These are phyloP conservation scores for Crotophaga sulcirostris DNA, from an alignment of 2,113 vertebrate species.

Conservation along the genomic window DNA sequence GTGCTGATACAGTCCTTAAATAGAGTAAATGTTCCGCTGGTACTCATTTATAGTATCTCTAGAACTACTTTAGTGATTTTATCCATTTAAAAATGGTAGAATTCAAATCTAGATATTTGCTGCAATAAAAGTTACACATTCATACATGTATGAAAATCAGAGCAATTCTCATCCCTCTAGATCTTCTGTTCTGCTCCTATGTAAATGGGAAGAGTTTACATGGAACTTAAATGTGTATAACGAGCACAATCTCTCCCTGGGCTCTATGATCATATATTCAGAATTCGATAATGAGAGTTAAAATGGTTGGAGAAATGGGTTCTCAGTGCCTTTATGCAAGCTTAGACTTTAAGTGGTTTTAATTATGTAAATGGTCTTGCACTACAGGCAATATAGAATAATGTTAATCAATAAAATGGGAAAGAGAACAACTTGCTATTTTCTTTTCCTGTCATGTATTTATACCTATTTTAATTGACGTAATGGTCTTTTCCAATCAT, in stretches of 20 bases:
- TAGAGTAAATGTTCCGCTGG: neutral
- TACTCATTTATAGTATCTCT: neutral
- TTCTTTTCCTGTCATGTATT: neutral
- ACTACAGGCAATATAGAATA: neutral
- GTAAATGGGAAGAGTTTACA: neutral
- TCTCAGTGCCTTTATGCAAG: neutral
- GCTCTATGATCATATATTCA: neutral
- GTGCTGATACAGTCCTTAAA: neutral
- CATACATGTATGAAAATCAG: neutral
- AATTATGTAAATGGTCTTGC: neutral
- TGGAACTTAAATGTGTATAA: neutral
- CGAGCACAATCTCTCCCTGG: rapidly evolving
- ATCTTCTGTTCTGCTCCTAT: neutral
- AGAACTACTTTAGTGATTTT: neutral
- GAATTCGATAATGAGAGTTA: neutral
- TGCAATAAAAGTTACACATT: neutral
- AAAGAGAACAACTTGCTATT: neutral
- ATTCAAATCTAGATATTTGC: neutral
- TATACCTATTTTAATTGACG: neutral
- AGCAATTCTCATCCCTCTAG: neutral
- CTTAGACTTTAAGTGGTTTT: neutral
- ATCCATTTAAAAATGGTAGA: neutral
- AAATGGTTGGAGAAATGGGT: neutral
- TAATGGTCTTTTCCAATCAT: neutral
- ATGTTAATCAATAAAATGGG: neutral